A percentile compares a stretch with the other conserved stretches of the same genome.
Conservation (phyloP, 2,113 vertebrate genomes). For the Lampris incognitus region DNA sequence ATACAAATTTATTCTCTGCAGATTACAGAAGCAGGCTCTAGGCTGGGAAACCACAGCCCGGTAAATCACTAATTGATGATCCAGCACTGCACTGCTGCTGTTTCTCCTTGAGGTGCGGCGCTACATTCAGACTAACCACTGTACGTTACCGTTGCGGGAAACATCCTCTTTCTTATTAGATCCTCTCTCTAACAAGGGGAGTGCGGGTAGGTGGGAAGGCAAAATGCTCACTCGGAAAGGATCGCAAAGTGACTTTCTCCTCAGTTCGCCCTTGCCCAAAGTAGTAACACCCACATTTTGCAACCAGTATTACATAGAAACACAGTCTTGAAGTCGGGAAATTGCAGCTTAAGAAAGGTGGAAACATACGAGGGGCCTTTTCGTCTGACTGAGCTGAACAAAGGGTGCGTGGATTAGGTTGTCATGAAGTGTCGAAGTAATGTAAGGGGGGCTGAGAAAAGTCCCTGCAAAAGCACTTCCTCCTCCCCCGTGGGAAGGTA, state of each 20-base stretch:
- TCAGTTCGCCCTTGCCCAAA: conserved; percentile 27
- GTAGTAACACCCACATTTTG: conserved; percentile 42
- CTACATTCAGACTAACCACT: conserved; percentile 48
- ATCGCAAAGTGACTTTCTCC: conserved; percentile 56
- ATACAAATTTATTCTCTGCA: conserved; percentile 72
- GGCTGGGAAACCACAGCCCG: conserved; percentile 61
- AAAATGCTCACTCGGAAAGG: background rate
- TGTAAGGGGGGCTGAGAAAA: conserved; percentile 49
- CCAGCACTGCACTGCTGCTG: conserved; percentile 49
- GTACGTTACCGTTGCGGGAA: background rate
- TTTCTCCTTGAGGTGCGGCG: conserved; percentile 46
- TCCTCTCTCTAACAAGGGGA: conserved; percentile 8
- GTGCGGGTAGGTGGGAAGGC: conserved; percentile 22
- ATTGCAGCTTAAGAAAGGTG: background rate
- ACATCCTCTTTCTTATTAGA: conserved; percentile 3
- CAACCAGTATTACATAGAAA: background rate
- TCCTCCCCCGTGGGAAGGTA: conserved; percentile 53
- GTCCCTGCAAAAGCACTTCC: conserved; percentile 57
- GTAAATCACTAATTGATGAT: conserved; percentile 77
- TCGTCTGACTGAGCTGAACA: conserved; percentile 53
- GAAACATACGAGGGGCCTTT: conserved; percentile 41
- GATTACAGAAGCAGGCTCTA: conserved; percentile 72
- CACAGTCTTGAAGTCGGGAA: conserved; percentile 37
- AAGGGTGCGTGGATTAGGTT: conserved; percentile 55
- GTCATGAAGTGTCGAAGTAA: conserved; percentile 42